Evolutionary conservation across 1,140 invertebrate genomes (phyloP).

Genomic region (Globodera rostochiensis): DNA sequence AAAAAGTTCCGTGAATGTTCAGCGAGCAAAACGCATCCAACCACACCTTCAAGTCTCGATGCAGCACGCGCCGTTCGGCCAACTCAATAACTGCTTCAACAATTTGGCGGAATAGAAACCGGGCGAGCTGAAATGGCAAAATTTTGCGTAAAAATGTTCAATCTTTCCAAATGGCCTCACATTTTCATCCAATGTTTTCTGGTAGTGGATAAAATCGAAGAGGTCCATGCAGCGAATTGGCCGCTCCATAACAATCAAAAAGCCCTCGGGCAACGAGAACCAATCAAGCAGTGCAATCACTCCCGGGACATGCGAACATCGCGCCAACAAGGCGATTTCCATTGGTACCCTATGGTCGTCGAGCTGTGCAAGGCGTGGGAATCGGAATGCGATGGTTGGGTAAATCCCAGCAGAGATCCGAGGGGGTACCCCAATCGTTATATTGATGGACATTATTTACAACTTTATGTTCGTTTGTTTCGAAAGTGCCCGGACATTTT

Average conservation of each 20-base stretch:
- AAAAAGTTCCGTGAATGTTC: conserved; percentile 29
- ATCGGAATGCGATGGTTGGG: neutral
- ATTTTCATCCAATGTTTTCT: conserved; percentile 60
- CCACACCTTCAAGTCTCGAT: conserved; percentile 67
- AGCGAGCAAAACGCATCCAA: conserved; percentile 29
- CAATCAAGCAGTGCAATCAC: conserved; percentile 68
- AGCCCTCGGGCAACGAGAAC: conserved; percentile 66
- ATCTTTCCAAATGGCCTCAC: conserved; percentile 27
- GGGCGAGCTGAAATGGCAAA: conserved; percentile 51
- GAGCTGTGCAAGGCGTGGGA: conserved; percentile 25
- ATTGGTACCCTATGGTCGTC: conserved; percentile 64
- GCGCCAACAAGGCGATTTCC: conserved; percentile 67
- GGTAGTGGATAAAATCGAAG: conserved; percentile 69
- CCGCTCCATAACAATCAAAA: conserved; percentile 68
- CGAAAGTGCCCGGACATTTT: too few relatives aligned
- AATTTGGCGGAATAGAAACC: conserved; percentile 68
- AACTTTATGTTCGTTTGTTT: too few relatives aligned
- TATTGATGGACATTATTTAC: too few relatives aligned
- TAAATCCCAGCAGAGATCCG: too few relatives aligned
- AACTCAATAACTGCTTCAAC: conserved; percentile 62
- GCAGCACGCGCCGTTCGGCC: conserved; percentile 55
- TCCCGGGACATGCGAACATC: conserved; percentile 66
- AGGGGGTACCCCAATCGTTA: neutral
- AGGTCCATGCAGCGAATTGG: conserved; percentile 67
- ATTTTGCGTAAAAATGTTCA: neutral